Conservation (phyloP, 2,797 vertebrate genomes). For the Hapalemur alaotrensis region DNA sequence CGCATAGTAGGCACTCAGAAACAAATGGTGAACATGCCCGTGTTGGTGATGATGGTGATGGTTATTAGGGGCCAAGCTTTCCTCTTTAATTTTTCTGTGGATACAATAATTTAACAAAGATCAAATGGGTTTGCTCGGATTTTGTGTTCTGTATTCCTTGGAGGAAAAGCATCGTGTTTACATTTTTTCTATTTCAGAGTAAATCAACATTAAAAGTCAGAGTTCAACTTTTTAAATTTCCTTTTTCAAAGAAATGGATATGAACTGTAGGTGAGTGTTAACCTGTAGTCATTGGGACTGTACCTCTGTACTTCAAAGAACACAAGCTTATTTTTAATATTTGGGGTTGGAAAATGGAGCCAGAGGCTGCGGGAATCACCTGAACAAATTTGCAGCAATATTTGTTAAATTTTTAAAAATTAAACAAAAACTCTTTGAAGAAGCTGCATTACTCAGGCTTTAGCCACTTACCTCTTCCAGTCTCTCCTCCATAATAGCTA, state of each 20-base stretch:
- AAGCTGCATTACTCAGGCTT: neutral
- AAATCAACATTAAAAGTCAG: slow-evolving; percentile 18
- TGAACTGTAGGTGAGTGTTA: neutral
- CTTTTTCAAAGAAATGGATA: neutral
- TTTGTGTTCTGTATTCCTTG: neutral
- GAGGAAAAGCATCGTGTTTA: neutral
- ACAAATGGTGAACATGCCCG: accelerated
- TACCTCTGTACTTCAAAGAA: neutral
- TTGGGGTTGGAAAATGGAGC: neutral
- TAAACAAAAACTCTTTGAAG: neutral
- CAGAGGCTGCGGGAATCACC: neutral
- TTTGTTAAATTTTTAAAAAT: neutral
- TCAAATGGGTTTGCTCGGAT: neutral
- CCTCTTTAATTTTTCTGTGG: neutral
- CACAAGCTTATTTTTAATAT: neutral
- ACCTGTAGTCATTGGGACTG: neutral
- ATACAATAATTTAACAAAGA: neutral
- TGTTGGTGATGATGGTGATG: neutral
- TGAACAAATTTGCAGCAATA: neutral
- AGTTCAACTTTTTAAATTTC: slow-evolving; percentile 23
- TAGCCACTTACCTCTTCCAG: neutral
- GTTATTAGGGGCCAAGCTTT: neutral
- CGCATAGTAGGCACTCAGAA: neutral
- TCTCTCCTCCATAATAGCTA: neutral
- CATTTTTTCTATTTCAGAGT: neutral